Base-by-base conservation (phyloP, 1,140 invertebrate genomes). In the roundworm (Caenorhabditis elegans) region DNA sequence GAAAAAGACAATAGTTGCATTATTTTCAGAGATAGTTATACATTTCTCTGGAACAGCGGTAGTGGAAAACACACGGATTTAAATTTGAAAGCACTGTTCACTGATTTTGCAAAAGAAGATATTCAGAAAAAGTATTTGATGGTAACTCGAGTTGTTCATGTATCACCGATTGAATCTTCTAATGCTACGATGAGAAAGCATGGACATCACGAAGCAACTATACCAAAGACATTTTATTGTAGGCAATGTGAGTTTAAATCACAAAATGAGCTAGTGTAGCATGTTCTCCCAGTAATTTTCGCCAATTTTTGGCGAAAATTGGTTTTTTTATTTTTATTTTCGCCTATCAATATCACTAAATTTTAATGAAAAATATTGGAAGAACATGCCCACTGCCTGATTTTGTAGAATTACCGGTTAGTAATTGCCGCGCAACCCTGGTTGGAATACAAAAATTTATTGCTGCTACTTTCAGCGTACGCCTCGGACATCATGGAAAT, bases 11-110 rank as follows among this genome's bases (percentile, higher is more conserved):
- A 43, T 43, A 43, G 39, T 15, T 43, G 6, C 15, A 43, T 43
- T 70, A 3, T 46, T 36, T 81, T 70, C 46, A 85, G 79, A 6
- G 85, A 85, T 26, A 60, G 80, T 17, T 83, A 86, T 49, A 77
- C 80, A 3, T 84, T 86, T 51, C 70, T 77, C 11, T 84, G 85
- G 80, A 70, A 43, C 13, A 39, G 53, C 28, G 55, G 34, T 46
- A 55, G 60, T 24, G 34, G 31, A 26, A 46, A 79, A 53, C 47
- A 49, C 13, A 22, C 80, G 2, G 80, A 81, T 53, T 48, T 81
- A 17, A 81, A 81, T 51, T 26, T 86, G 53, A 51, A 55, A 26
- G 55, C 47, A 39, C 28, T 55, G 53, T 47, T 80, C 48, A 36
- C 84, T 49, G 78, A 49, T 51, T 81, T 81, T 24, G 19, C 65